Conservation (phyloP, 2,888 invertebrate species). For the Zygogramma bicolorata region DNA sequence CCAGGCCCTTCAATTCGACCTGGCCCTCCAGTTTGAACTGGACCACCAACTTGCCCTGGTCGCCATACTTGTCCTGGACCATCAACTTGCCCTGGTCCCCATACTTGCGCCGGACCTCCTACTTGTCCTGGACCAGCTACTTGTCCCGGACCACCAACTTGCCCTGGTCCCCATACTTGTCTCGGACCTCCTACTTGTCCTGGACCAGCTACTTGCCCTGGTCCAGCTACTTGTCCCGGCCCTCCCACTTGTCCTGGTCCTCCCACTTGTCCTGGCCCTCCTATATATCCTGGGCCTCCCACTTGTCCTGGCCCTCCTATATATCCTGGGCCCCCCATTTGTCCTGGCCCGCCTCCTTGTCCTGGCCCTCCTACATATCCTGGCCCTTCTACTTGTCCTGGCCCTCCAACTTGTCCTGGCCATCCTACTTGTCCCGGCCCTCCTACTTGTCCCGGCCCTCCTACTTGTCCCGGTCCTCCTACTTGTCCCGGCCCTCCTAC, state of each 20-base stretch:
- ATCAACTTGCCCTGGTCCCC: slow-evolving; percentile 29
- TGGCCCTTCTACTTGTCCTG: slow-evolving; percentile 14
- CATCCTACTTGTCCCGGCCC: slow-evolving; percentile 16
- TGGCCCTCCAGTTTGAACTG: slow-evolving; percentile 21
- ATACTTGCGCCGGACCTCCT: neutral
- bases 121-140: slow-evolving; percentile 22
- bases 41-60: slow-evolving; percentile 20
- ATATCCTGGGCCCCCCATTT: slow-evolving; percentile 26
- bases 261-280: slow-evolving; percentile 14
- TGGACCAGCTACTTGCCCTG: slow-evolving; percentile 39
- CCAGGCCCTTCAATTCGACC: slow-evolving; percentile 29
- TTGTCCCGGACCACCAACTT: slow-evolving; percentile 13
- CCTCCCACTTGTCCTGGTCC: slow-evolving; percentile 26
- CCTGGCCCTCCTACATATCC: slow-evolving; percentile 15
- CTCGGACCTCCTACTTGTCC: slow-evolving; percentile 23
- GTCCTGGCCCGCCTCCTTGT: slow-evolving; percentile 24
- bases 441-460: slow-evolving; percentile 19
- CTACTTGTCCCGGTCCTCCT: slow-evolving; percentile 27
- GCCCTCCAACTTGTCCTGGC: slow-evolving; percentile 24
- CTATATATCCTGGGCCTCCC: slow-evolving; percentile 25
- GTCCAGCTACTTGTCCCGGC: slow-evolving; percentile 27
- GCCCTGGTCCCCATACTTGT: slow-evolving; percentile 16
- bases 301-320: slow-evolving; percentile 29
- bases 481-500: slow-evolving; percentile 26
- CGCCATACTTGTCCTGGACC: slow-evolving; percentile 25